Evolutionary conservation across 2,888 invertebrate genomes (phyloP), one percentile per base, ranked within the genome.

Genomic region (Cosmia trapezina): DNA sequence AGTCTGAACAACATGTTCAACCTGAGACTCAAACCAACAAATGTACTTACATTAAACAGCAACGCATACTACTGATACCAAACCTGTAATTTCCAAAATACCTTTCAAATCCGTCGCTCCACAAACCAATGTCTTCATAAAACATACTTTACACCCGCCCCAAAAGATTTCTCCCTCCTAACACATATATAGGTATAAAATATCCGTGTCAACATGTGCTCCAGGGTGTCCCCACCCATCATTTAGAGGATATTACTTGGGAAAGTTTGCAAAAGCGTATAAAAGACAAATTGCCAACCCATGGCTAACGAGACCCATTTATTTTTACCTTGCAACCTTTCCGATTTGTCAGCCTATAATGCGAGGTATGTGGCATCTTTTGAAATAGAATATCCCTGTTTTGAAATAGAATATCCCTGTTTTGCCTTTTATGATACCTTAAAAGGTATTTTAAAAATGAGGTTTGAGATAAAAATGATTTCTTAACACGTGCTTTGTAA

Each of bases 261-360:
- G 67, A 68, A 82, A 78, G 53, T 74, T 82, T 78, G 64, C 79
- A 60, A 61, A 80, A 59, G 51, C 83, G 67, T 82, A 61, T 74
- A 54, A 61, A 74, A 74, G 79, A 82, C 74, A 81, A 82, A 78
- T 82, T 73, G 80, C 69, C 54, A 47, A 41, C 67, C 64, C 78
- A 14, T 54, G 57, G 79, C 79, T 80, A 82, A 82, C 83, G 83
- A 80, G 78, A 59, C 33, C 78, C 80, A 80, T 80, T 80, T 80
- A 73, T 82, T 82, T 79, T 78, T 80, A 80, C 73, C 81, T 73
- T 54, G 57, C 64, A 73, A 53, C 63, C 78, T 61, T 73, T 74
- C 60, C 82, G 57, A 73, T 81, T 51, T 78, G 67, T 82, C 78
- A 65, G 57, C 49, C 53, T 61, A 19, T 56, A 64, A 60, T 49